phyloP scores from a whole-genome alignment of 1,140 invertebrate genomes.

The Helicoverpa zea region DNA sequence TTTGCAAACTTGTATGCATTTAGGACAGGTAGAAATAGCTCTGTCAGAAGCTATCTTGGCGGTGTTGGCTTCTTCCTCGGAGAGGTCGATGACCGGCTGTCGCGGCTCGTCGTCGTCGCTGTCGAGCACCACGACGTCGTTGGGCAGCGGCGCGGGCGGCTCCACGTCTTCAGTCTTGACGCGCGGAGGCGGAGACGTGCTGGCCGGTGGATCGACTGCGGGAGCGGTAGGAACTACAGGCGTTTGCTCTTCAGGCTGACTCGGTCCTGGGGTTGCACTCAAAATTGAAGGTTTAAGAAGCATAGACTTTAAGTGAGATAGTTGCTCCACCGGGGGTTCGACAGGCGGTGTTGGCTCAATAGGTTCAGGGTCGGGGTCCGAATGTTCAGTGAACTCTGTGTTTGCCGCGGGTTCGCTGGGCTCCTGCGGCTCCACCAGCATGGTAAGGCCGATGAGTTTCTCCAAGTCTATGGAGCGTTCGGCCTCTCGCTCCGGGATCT shows the following conservation, averaged over 20 bases:
- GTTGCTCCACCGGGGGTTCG: not conserved
- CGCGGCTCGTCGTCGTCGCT: slow-evolving; percentile 73
- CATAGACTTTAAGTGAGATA: no score
- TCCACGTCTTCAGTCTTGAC: no score
- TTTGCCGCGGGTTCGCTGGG: not conserved
- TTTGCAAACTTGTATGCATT: slow-evolving; percentile 59
- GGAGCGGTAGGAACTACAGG: not conserved
- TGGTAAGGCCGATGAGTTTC: slow-evolving; percentile 70
- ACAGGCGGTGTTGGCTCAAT: not conserved
- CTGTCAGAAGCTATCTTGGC: not conserved
- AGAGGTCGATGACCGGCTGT: slow-evolving; percentile 54
- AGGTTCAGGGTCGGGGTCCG: not conserved
- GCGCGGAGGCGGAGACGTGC: no score
- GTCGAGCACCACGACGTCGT: slow-evolving; percentile 67
- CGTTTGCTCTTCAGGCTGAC: not conserved
- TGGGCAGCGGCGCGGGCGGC: not conserved
- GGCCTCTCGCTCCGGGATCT: slow-evolving; percentile 74
- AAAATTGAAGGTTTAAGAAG: no score
- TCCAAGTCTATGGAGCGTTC: slow-evolving; percentile 77
- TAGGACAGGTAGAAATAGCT: slow-evolving; percentile 62
- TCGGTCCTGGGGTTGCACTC: no score
- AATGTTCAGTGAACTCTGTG: not conserved
- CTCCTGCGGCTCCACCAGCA: slow-evolving; percentile 9
- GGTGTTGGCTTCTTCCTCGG: slow-evolving; percentile 51
- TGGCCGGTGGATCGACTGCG: not conserved